These are phyloP conservation scores for Microplitis manilae DNA, from an alignment of 2,888 invertebrate genomes.

Conservation along the genomic window DNA sequence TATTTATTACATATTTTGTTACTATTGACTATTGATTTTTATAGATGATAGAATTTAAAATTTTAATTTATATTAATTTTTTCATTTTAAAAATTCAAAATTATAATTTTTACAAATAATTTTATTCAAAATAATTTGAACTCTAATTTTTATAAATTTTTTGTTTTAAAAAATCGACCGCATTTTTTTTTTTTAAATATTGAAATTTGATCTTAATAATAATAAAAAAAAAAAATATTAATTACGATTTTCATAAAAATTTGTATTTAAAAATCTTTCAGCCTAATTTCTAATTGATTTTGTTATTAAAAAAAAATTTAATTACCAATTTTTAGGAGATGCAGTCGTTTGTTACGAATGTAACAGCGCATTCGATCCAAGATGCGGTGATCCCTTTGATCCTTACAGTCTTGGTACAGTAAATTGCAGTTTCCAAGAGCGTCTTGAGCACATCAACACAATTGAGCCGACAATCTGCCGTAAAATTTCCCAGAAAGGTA, in stretches of 20 bases:
- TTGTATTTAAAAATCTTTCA: too few species aligned
- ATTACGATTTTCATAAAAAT: too few species aligned
- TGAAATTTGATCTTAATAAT: too few species aligned
- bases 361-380: constrained; percentile 91
- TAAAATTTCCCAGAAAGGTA: constrained; percentile 86
- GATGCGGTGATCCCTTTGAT: constrained; percentile 92
- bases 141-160: too few species aligned
- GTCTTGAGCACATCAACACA: constrained; percentile 79
- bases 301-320: not conserved
- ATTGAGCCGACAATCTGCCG: constrained; percentile 82
- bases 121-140: not conserved
- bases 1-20: too few species aligned
- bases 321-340: constrained; percentile 70
- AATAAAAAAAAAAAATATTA: too few species aligned
- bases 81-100: not conserved
- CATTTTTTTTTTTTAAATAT: too few species aligned
- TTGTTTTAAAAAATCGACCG: too few species aligned
- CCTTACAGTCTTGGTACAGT: constrained; percentile 87
- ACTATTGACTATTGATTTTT: too few species aligned
- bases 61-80: not conserved
- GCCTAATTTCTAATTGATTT: too few species aligned
- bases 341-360: constrained; percentile 89
- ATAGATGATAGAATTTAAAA: too few species aligned
- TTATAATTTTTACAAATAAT: not conserved
- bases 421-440: constrained; percentile 85